phyloP scores from a whole-genome alignment of 2,797 vertebrate species.

The Muscicapa striata region DNA sequence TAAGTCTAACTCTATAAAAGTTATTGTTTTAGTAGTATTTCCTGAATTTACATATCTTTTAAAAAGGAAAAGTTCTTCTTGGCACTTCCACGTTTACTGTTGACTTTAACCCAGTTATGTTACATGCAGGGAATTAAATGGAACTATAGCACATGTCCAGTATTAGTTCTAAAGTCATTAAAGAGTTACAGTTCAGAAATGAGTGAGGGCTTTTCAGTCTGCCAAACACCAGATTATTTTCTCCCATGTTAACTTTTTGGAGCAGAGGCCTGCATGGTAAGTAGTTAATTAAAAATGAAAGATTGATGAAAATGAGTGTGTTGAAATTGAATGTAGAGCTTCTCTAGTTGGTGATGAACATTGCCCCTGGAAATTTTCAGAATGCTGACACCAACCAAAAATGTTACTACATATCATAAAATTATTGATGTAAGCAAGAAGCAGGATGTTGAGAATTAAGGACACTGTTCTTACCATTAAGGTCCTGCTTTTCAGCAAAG shows the following conservation, averaged over 20 bases:
- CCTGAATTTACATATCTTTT: neutral
- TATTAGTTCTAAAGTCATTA: neutral
- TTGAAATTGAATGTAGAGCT: neutral
- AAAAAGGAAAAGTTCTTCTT: neutral
- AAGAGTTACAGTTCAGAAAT: neutral
- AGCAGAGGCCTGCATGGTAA: neutral
- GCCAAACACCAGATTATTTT: neutral
- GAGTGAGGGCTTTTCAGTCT: neutral
- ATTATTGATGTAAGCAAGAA: neutral
- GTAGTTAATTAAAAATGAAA: neutral
- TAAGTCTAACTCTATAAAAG: neutral
- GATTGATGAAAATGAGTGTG: neutral
- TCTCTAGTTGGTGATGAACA: neutral
- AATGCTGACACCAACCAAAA: neutral
- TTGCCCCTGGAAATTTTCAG: neutral
- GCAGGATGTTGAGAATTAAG: neutral
- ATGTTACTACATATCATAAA: neutral
- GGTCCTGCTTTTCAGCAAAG: neutral
- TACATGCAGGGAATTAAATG: neutral
- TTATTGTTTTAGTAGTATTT: neutral
- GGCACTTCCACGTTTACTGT: neutral
- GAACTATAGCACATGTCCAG: neutral
- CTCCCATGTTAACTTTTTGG: neutral
- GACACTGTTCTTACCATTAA: neutral
- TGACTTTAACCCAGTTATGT: neutral